phyloP scores from a whole-genome alignment of 53 echinoderm and acorn worm species.

The Mesocentrotus franciscanus region DNA sequence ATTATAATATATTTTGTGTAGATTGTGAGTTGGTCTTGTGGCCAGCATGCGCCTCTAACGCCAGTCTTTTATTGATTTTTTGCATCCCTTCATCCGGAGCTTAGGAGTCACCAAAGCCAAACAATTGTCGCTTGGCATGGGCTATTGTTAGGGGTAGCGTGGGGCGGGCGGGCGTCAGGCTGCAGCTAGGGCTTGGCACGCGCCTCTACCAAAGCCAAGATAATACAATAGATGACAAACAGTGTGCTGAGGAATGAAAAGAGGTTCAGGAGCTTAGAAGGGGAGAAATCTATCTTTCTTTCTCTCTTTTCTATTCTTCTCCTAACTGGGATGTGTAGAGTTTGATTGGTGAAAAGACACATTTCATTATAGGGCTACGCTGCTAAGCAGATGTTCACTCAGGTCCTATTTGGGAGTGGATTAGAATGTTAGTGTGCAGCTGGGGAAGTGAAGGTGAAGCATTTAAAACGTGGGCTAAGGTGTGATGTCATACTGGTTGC shows the following conservation, averaged over 20 bases:
- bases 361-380: background rate
- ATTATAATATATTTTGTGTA: background rate
- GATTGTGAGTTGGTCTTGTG: constrained; percentile 27
- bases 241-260: constrained; percentile 31
- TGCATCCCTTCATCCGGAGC: constrained; percentile 44
- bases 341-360: background rate
- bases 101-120: constrained; percentile 65
- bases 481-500: constrained; percentile 59
- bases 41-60: constrained; percentile 22
- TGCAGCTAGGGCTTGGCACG: constrained; percentile 51
- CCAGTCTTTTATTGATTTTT: constrained; percentile 60
- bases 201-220: constrained; percentile 57
- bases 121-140: constrained; percentile 52
- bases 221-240: constrained; percentile 57
- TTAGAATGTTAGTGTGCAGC: constrained; percentile 24
- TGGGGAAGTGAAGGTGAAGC: constrained; percentile 50
- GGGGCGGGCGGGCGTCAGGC: constrained; percentile 49
- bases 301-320: constrained; percentile 34
- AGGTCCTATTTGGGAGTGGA: constrained; percentile 20
- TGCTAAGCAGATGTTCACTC: constrained; percentile 45
- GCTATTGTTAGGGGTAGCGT: constrained; percentile 46
- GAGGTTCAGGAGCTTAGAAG: background rate
- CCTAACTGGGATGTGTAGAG: constrained; percentile 32
- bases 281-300: constrained; percentile 21
- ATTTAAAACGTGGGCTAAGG: constrained; percentile 8